Base-by-base conservation (phyloP, 2,113 vertebrate species). In the Trogon melanurus region DNA sequence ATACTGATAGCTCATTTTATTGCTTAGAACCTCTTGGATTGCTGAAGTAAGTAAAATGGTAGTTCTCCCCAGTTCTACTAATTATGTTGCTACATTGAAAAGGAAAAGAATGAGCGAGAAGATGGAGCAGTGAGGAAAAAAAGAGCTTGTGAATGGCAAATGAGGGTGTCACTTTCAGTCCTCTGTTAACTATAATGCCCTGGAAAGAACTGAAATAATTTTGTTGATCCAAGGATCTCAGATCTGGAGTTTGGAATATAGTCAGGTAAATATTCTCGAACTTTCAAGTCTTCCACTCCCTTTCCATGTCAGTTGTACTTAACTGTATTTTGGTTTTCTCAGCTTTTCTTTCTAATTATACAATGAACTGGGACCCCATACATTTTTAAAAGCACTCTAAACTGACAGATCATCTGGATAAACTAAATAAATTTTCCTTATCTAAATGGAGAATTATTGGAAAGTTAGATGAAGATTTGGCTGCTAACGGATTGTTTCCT, bases 381-480 rank as follows among this genome's bases (percentile, higher is more conserved):
- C 5, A 29, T 69, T 91, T 92, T 82, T 44, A 85, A 91, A 89
- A 16, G 87, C 10, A 66, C 9, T 23, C 54, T 47, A 50, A 73
- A 50, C 25, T 47, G 11, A 76, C 6, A 79, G 30, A 76, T 58
- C 27, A 66, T 76, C 20, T 64, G 47, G 38, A 79, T 34, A 88
- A 91, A 79, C 11, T 64, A 79, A 80, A 71, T 36, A 87, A 60
- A 18, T 45, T 67, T 75, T 85, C 1, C 2, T 58, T 79, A 91
- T 85, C 58, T 85, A 82, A 82, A 76, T 34, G 44, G 14, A 93
- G 58, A 93, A 88, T 85, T 87, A 67, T 5, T 80, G 81, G 41
- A 88, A 95, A 95, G 41, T 19, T 69, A 74, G 78, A 83, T 69
- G 54, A 93, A 88, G 58, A 91, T 75, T 85, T 94, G 66, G 57